Percentiles rank a stretch among this genome's conserved stretches.
phyloP scores from a whole-genome alignment of 1,140 invertebrate genomes.

The Brachionus calyciflorus region DNA sequence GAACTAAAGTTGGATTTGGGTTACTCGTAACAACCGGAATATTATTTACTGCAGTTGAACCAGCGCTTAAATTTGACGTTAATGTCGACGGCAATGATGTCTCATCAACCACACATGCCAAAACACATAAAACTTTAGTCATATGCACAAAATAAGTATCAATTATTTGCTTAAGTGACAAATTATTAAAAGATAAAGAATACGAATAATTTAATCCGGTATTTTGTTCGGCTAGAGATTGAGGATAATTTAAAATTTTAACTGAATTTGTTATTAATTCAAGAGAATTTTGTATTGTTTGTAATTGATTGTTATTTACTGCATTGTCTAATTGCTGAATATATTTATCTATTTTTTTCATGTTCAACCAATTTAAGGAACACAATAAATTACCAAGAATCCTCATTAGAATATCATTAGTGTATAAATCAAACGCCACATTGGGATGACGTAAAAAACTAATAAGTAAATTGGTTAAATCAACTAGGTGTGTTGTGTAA shows the following conservation, averaged over 20 bases:
- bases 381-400: not conserved
- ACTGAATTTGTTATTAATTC: not conserved
- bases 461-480: not conserved
- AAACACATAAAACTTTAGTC: conserved; percentile 70
- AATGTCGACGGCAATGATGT: conserved; percentile 64
- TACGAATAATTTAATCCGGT: conserved; percentile 41
- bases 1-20: not conserved
- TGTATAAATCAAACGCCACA: conserved; percentile 19
- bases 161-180: conserved; percentile 59
- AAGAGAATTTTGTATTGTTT: not conserved
- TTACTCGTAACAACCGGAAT: conserved; percentile 41
- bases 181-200: conserved; percentile 55
- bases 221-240: conserved; percentile 1
- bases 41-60: conserved; percentile 44
- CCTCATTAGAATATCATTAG: conserved; percentile 24
- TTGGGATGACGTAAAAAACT: conserved; percentile 18
- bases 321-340: not conserved
- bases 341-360: conserved; percentile 19
- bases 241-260: not conserved
- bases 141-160: conserved; percentile 70
- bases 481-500: not conserved
- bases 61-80: conserved; percentile 61
- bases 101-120: conserved; percentile 74
- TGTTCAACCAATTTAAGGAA: conserved; percentile 21
- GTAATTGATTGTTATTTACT: not conserved